Conservation (phyloP, 1,140 invertebrate genomes). For the Trichonephila clavata region DNA sequence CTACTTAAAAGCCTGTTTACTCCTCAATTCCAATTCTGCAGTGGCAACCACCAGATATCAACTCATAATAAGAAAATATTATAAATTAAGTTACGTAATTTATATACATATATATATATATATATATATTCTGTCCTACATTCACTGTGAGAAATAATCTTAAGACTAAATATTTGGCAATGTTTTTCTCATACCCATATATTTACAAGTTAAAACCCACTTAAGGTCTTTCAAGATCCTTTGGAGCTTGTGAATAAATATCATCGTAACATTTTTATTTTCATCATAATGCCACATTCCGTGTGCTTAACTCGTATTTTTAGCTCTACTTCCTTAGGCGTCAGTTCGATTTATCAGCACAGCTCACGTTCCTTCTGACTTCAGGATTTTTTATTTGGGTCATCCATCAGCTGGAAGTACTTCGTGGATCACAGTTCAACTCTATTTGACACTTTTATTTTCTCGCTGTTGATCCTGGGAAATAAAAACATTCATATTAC, state of each 20-base stretch:
- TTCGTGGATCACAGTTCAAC: constrained; percentile 46
- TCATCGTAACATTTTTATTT: background rate
- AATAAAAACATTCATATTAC: constrained; percentile 31
- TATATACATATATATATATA: too few relatives aligned
- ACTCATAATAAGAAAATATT: too few relatives aligned
- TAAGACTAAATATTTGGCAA: background rate
- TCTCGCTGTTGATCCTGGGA: constrained; percentile 11
- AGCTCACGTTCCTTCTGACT: constrained; percentile 15
- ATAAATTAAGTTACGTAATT: too few relatives aligned
- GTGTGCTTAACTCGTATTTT: background rate
- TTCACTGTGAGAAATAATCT: too few relatives aligned
- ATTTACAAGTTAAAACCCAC: background rate
- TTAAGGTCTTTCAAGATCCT: background rate
- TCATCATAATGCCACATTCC: background rate
- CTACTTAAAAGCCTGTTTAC: too few relatives aligned
- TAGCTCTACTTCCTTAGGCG: background rate
- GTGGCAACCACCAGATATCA: too few relatives aligned
- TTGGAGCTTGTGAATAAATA: constrained; percentile 1
- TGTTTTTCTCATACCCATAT: background rate
- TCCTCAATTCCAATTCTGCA: too few relatives aligned
- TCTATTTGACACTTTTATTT: constrained; percentile 45
- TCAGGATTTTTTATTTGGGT: constrained; percentile 6
- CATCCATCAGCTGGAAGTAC: constrained; percentile 13
- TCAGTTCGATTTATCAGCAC: constrained; percentile 16
- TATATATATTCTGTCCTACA: too few relatives aligned